phyloP scores from a whole-genome alignment of 2,113 vertebrate species.

The Pogonocichla stellata region DNA sequence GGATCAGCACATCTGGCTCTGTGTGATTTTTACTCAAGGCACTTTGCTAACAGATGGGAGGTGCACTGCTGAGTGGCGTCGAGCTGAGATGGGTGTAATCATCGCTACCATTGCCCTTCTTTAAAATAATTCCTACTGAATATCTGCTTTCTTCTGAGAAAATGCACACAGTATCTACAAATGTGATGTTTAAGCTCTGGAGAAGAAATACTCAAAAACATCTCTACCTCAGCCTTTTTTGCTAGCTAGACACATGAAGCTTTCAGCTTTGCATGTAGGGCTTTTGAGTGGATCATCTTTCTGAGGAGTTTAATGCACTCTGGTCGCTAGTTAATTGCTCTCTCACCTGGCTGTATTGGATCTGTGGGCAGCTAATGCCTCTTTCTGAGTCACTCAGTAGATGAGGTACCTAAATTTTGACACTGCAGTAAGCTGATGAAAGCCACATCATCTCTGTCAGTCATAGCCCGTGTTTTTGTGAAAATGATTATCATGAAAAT shows the following conservation, averaged over 20 bases:
- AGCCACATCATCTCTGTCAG: neutral
- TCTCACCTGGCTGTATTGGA: neutral
- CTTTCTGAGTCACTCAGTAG: neutral
- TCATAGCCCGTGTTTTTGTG: neutral
- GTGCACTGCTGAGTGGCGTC: neutral
- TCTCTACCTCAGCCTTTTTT: neutral
- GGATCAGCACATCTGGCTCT: neutral
- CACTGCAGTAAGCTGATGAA: neutral
- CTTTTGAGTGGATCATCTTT: neutral
- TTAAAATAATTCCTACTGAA: neutral
- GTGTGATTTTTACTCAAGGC: neutral
- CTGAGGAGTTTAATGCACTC: neutral
- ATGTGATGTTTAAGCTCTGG: neutral
- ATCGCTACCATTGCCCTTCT: rapidly evolving
- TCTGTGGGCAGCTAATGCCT: neutral
- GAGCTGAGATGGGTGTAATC: neutral
- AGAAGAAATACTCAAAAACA: neutral
- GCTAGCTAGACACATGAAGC: neutral
- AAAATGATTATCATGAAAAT: neutral
- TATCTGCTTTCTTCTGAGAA: neutral
- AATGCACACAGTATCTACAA: neutral
- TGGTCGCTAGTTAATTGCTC: neutral
- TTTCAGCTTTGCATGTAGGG: neutral
- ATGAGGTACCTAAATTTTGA: neutral
- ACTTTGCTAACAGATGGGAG: neutral